Evolutionary conservation across 2,888 invertebrate genomes (phyloP), one percentile per base, ranked within the genome.

Genomic region (Teleiodes luculella): DNA sequence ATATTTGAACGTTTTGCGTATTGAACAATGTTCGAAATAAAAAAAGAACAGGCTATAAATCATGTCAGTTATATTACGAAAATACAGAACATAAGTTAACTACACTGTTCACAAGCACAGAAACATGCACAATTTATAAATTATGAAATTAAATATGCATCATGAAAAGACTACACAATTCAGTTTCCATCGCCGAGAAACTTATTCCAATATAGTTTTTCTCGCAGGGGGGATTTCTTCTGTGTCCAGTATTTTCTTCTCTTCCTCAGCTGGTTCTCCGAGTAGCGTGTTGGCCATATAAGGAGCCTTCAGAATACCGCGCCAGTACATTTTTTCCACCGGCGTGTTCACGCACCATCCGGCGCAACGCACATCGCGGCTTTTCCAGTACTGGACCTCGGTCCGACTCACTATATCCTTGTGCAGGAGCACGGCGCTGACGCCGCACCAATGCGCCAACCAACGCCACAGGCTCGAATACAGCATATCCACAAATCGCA

Each of bases 301-400:
- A 0, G 95, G 92, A 35, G 95, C 85, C 66, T 91, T 90, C 0
- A 95, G 82, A 20, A 91, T 88, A 33, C 92, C 91, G 1, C 92
- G 80, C 76, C 94, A 92, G 78, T 94, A 93, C 55, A 92, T 82
- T 77, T 95, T 96, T 80, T 95, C 95, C 1, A 92, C 71, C 0
- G 94, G 94, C 36, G 93, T 85, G 80, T 96, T 96, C 6, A 95
- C 94, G 13, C 94, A 93, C 95, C 95, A 96, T 13, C 93, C 93
- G 45, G 94, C 91, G 33, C 94, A 92, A 30, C 94, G 86, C 0
- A 95, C 74, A 47, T 92, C 93, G 55, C 91, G 84, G 10, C 84
- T 70, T 1, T 91, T 83, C 95, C 95, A 95, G 60, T 90, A 86
- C 11, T 83, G 70, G 36, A 94, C 80, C 20, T 90, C 80, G 58